Percentiles rank a stretch among this genome's conserved stretches.
phyloP scores from a whole-genome alignment of 1,140 invertebrate species.

The Drosophila willistoni region DNA sequence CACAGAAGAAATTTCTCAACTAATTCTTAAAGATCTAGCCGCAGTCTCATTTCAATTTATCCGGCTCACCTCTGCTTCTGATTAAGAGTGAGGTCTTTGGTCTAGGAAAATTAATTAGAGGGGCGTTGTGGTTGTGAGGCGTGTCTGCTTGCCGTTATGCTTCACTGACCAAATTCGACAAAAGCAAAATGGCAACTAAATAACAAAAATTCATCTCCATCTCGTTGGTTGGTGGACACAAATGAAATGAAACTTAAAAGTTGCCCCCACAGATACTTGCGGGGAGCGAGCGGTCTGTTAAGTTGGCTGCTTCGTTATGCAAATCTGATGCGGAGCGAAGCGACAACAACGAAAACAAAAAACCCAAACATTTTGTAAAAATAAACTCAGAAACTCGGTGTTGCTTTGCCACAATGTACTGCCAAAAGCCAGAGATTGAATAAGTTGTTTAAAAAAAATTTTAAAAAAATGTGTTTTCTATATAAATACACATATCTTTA shows the following conservation, averaged over 20 bases:
- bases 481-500: no score
- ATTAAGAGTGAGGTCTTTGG: constrained; percentile 1
- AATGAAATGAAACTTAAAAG: constrained; percentile 59
- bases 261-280: constrained; percentile 27
- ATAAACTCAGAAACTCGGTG: neutral
- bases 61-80: constrained; percentile 21
- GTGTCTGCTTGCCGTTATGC: constrained; percentile 36
- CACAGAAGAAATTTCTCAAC: constrained; percentile 32
- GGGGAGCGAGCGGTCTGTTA: constrained; percentile 27
- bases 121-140: constrained; percentile 14
- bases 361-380: neutral
- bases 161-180: constrained; percentile 56
- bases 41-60: neutral
- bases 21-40: constrained; percentile 54
- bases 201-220: constrained; percentile 36
- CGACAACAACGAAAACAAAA: constrained; percentile 24
- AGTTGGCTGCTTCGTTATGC: constrained; percentile 71
- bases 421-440: no score
- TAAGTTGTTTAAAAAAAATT: no score
- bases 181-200: constrained; percentile 73
- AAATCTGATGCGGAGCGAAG: constrained; percentile 42
- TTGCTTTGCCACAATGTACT: no score
- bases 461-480: no score
- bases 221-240: neutral
- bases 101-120: constrained; percentile 76